Evolutionary conservation across 2,113 vertebrate genomes (phyloP).

Genomic region (Sakesphorus luctuosus): DNA sequence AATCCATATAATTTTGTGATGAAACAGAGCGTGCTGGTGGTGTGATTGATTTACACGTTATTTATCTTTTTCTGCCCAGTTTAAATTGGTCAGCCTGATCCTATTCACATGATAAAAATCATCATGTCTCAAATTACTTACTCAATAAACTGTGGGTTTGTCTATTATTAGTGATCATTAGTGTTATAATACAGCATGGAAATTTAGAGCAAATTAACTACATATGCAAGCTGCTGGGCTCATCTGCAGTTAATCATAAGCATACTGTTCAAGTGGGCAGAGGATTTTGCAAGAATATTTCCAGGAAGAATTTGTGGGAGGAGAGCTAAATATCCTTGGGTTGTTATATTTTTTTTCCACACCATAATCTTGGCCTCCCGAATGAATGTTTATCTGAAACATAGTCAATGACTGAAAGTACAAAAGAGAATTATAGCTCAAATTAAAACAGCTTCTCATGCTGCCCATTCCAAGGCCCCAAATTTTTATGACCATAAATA

Average conservation of each 20-base stretch:
- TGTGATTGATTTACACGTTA: slow-evolving; percentile 75
- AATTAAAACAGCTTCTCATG: slow-evolving; percentile 57
- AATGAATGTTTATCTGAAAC: slow-evolving; percentile 47
- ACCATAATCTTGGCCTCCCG: slow-evolving; percentile 51
- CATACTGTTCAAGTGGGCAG: slow-evolving; percentile 70
- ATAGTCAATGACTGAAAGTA: slow-evolving; percentile 22
- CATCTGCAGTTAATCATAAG: slow-evolving; percentile 80
- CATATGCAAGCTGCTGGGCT: slow-evolving; percentile 77
- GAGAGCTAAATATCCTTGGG: slow-evolving; percentile 32
- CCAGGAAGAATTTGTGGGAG: slow-evolving; percentile 71
- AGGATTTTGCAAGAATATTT: slow-evolving; percentile 65
- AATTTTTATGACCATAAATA: slow-evolving; percentile 28
- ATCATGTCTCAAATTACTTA: slow-evolving; percentile 84
- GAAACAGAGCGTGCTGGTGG: slow-evolving; percentile 59
- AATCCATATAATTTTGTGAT: slow-evolving; percentile 67
- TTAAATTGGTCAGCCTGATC: slow-evolving; percentile 79
- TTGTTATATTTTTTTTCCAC: slow-evolving; percentile 5
- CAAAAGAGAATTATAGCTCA: slow-evolving; percentile 37
- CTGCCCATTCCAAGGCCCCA: slow-evolving; percentile 2
- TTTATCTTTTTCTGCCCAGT: slow-evolving; percentile 77
- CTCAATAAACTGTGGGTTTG: slow-evolving; percentile 86
- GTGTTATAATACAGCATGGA: slow-evolving; percentile 82
- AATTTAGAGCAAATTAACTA: slow-evolving; percentile 83
- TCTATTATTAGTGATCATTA: slow-evolving; percentile 86
- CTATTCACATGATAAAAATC: slow-evolving; percentile 77